These are phyloP conservation scores for Eupeodes latifasciatus DNA, from an alignment of 2,888 invertebrate species.

Conservation along the genomic window DNA sequence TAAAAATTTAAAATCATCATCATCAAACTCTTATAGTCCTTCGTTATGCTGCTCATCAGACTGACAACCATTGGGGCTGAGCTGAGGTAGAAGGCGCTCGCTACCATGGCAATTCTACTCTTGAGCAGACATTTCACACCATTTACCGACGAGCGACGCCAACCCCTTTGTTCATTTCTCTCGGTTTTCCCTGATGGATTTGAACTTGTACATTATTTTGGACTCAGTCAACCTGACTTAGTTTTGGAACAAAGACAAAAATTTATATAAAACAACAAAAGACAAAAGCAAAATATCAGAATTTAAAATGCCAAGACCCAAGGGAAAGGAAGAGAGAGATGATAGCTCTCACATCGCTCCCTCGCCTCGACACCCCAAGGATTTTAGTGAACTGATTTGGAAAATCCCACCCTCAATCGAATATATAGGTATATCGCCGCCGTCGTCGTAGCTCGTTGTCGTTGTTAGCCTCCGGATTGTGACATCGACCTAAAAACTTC, in stretches of 20 bases:
- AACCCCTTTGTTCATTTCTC: not conserved
- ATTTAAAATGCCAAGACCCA: conserved; percentile 37
- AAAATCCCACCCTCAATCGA: conserved; percentile 51
- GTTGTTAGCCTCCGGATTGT: not conserved
- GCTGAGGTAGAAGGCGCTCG: not conserved
- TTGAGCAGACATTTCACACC: conserved; percentile 39
- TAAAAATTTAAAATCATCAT: conserved; percentile 18
- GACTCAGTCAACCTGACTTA: conserved; percentile 40
- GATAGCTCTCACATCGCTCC: not conserved
- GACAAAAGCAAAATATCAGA: conserved; percentile 56
- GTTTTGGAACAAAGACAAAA: not conserved
- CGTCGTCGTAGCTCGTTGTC: not conserved
- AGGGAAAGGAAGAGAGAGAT: not conserved
- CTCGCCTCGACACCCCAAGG: not conserved
- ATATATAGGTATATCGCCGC: conserved; percentile 16
- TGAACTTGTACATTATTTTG: not conserved
- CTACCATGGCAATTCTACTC: conserved; percentile 19
- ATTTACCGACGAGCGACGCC: not conserved
- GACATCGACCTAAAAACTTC: conserved; percentile 24
- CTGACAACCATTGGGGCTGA: not conserved
- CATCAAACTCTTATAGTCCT: not conserved
- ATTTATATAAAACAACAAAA: not conserved
- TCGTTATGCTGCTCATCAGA: not conserved
- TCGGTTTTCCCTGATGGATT: not conserved
- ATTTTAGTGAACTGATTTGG: conserved; percentile 57